phyloP scores from a whole-genome alignment of 64 coral and sea anemone species.

The Montipora efflorescens region DNA sequence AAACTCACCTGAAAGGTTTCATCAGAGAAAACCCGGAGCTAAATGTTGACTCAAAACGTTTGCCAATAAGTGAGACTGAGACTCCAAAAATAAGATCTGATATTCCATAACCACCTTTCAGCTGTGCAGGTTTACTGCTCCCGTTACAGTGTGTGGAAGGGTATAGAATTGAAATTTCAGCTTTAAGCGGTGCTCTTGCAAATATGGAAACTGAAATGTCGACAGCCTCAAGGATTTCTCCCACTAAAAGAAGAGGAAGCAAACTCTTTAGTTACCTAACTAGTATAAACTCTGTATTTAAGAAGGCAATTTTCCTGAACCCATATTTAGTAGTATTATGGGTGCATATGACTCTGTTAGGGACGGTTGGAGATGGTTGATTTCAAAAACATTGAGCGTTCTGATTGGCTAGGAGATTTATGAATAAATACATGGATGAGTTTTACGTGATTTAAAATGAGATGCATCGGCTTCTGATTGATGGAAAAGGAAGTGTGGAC shows the following conservation, averaged over 20 bases:
- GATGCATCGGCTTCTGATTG: too few relatives aligned
- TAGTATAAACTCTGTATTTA: neutral
- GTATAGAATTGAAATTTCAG: neutral
- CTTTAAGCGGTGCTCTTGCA: slow-evolving; percentile 9
- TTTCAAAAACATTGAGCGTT: too few relatives aligned
- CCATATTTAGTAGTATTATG: too few relatives aligned
- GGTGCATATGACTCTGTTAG: too few relatives aligned
- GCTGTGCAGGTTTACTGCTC: neutral
- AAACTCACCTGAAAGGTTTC: neutral
- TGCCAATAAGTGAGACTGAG: slow-evolving; percentile 1
- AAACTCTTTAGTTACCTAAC: neutral
- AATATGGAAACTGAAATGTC: neutral
- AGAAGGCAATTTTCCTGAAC: too few relatives aligned
- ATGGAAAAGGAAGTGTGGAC: too few relatives aligned
- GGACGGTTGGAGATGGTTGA: too few relatives aligned
- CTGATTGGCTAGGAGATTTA: too few relatives aligned
- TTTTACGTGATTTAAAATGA: too few relatives aligned
- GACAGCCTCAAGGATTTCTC: neutral
- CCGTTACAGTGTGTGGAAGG: neutral
- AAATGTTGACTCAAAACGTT: neutral
- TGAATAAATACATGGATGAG: too few relatives aligned
- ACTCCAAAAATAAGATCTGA: slow-evolving; percentile 1
- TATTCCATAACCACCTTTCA: slow-evolving; percentile 11
- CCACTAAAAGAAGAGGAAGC: neutral
- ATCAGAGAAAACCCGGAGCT: neutral